These are phyloP conservation scores for Notoglanidium macrostoma DNA, from an alignment of 2,797 vertebrate genomes.

Conservation along the genomic window DNA sequence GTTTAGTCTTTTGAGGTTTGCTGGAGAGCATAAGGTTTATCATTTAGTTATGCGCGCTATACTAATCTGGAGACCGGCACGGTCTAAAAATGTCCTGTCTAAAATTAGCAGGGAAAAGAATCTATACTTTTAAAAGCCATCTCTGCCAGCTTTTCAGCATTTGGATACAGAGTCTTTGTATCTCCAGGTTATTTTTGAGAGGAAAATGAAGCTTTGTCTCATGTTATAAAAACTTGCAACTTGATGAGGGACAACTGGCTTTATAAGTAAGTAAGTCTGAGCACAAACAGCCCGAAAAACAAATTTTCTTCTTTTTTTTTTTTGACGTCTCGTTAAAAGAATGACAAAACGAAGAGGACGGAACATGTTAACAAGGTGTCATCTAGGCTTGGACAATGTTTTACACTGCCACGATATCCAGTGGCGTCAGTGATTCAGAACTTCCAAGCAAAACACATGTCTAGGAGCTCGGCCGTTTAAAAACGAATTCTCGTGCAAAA, in stretches of 20 bases:
- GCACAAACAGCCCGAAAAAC: too few relatives aligned
- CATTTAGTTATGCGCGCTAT: not conserved
- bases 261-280: not conserved
- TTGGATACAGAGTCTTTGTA: not conserved
- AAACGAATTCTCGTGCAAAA: not conserved
- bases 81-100: constrained; percentile 3
- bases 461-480: not conserved
- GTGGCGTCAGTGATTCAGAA: not conserved
- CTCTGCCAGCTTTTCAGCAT: not conserved
- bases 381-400: not conserved
- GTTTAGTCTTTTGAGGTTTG: constrained; percentile 49
- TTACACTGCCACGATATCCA: not conserved
- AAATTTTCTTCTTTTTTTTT: too few relatives aligned
- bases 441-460: not conserved
- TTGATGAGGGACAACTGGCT: not conserved
- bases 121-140: not conserved
- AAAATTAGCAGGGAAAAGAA: not conserved
- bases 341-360: not conserved
- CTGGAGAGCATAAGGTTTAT: constrained; percentile 33
- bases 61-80: not conserved
- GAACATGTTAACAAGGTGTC: not conserved
- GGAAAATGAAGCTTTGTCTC: not conserved
- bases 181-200: constrained; percentile 15
- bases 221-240: not conserved
- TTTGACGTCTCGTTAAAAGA: not conserved